A percentile compares a stretch with the other conserved stretches of the same genome.
Evolutionary conservation across 2,888 invertebrate species (phyloP).

Genomic region (Nasonovia ribisnigri): DNA sequence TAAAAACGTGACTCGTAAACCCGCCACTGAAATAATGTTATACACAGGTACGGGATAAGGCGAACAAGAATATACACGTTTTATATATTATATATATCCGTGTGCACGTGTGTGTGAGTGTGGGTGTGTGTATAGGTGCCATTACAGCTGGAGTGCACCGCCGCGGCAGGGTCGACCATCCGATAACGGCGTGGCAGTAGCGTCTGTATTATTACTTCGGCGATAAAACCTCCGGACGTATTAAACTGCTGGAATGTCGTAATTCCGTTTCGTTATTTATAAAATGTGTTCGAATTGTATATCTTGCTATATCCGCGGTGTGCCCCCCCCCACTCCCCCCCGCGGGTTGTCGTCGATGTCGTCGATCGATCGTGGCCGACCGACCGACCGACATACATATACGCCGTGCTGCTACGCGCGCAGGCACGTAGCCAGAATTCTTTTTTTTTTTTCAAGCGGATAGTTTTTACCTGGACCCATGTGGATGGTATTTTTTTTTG

Average conservation of each 20-base stretch:
- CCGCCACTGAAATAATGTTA: not conserved
- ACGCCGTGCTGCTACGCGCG: not conserved
- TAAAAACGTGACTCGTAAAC: not conserved
- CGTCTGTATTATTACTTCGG: constrained; percentile 20
- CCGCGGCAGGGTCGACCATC: not conserved
- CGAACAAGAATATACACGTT: not conserved
- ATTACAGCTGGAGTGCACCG: not conserved
- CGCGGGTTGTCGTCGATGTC: not conserved
- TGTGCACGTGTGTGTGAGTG: not conserved
- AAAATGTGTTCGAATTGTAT: constrained; percentile 23
- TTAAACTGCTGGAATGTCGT: constrained; percentile 29
- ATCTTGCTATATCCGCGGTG: not conserved
- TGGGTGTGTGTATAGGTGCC: not conserved
- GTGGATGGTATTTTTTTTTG: not conserved
- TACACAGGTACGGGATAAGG: not conserved
- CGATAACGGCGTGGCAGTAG: not conserved
- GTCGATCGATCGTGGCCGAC: not conserved
- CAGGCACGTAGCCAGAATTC: not conserved
- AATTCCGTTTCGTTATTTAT: constrained; percentile 37
- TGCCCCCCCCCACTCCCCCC: too few species aligned
- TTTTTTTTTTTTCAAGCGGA: not conserved
- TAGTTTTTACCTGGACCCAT: not conserved
- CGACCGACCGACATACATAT: not conserved
- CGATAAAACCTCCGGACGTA: constrained; percentile 39
- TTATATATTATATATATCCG: not conserved